Conservation (phyloP, 2,888 invertebrate genomes). For the Pterostichus madidus region DNA sequence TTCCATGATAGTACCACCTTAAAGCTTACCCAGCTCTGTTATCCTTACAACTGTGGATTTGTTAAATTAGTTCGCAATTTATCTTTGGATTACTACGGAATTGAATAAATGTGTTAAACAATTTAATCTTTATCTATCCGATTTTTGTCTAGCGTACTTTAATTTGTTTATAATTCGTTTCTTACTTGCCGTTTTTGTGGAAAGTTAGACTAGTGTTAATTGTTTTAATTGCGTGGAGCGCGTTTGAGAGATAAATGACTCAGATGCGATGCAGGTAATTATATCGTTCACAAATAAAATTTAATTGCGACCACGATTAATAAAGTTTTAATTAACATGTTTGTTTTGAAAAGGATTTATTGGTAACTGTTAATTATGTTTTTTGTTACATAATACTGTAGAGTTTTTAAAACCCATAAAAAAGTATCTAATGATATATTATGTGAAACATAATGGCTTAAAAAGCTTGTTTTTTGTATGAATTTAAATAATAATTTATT, state of each 20-base stretch:
- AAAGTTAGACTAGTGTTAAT: constrained; percentile 12
- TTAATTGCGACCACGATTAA: constrained; percentile 57
- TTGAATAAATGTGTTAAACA: too few relatives aligned
- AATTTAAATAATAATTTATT: constrained; percentile 33
- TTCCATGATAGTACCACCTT: too few relatives aligned
- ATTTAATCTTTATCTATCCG: too few relatives aligned
- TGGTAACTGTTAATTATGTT: constrained; percentile 53
- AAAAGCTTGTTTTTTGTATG: constrained; percentile 33
- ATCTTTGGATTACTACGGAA: too few relatives aligned
- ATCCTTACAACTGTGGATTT: not conserved
- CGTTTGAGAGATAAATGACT: constrained; percentile 42
- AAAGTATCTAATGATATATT: constrained; percentile 40
- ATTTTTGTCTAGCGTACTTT: too few relatives aligned
- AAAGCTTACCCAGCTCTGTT: too few relatives aligned
- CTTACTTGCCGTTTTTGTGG: not conserved
- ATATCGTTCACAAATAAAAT: constrained; percentile 56
- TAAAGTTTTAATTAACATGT: constrained; percentile 56
- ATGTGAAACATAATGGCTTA: constrained; percentile 41
- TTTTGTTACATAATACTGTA: constrained; percentile 31
- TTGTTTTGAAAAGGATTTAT: constrained; percentile 55
- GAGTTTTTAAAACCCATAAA: constrained; percentile 24
- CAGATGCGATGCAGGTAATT: constrained; percentile 47
- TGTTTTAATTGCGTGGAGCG: constrained; percentile 40
- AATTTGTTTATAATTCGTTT: not conserved
- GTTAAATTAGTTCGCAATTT: too few relatives aligned